These are phyloP conservation scores for Chalcis sispes DNA, from an alignment of 2,888 invertebrate genomes.

Conservation along the genomic window DNA sequence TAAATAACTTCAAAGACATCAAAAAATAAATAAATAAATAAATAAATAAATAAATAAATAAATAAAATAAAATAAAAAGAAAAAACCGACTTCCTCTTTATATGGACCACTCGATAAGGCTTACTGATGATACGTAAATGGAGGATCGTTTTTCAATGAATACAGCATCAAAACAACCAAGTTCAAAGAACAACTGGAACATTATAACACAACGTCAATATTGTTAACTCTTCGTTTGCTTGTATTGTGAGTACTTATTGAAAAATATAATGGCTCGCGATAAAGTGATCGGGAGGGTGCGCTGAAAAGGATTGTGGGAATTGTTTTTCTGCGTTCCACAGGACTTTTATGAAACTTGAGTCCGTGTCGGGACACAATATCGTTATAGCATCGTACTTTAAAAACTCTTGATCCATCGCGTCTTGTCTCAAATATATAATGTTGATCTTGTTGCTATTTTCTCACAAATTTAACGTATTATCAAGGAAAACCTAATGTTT, in stretches of 20 bases:
- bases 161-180: slow-evolving; percentile 56
- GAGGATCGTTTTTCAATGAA: slow-evolving; percentile 60
- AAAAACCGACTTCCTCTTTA: slow-evolving; percentile 59
- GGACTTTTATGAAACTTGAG: slow-evolving; percentile 57
- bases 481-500: slow-evolving; percentile 33
- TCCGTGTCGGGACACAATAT: slow-evolving; percentile 68
- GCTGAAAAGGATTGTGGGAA: slow-evolving; percentile 71
- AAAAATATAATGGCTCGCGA: slow-evolving; percentile 40
- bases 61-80: slow-evolving; percentile 5
- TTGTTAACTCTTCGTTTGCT: slow-evolving; percentile 47
- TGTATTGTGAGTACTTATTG: slow-evolving; percentile 46
- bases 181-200: slow-evolving; percentile 57
- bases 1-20: slow-evolving; percentile 42
- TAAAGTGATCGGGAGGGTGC: slow-evolving; percentile 64
- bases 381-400: slow-evolving; percentile 71
- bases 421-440: slow-evolving; percentile 53
- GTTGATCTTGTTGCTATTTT: slow-evolving; percentile 55
- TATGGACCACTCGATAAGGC: slow-evolving; percentile 56
- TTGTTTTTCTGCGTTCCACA: slow-evolving; percentile 74
- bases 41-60: not conserved
- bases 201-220: slow-evolving; percentile 55
- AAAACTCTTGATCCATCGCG: slow-evolving; percentile 53
- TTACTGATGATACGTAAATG: slow-evolving; percentile 56
- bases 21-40: slow-evolving; percentile 20
- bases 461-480: slow-evolving; percentile 31